Evolutionary conservation across 2,888 invertebrate genomes (phyloP).

Genomic region (Tethea ocularis): DNA sequence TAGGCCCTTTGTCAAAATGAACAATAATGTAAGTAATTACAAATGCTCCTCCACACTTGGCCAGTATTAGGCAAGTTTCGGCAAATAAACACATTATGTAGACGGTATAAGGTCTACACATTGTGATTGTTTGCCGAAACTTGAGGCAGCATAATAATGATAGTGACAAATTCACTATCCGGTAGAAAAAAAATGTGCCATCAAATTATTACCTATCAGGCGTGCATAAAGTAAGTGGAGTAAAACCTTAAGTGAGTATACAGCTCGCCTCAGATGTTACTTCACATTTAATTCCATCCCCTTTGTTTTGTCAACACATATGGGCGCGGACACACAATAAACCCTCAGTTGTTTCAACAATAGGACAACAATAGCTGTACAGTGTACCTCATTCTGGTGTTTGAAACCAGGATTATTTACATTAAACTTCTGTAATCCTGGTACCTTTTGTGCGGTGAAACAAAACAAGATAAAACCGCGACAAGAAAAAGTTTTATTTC

Average conservation of each 20-base stretch:
- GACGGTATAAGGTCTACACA: too few species aligned
- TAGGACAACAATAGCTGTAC: not conserved
- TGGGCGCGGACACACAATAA: not conserved
- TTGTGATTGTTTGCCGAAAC: too few species aligned
- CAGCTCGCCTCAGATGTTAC: not conserved
- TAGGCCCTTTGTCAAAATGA: too few species aligned
- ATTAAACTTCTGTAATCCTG: constrained; percentile 26
- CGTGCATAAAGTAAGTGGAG: not conserved
- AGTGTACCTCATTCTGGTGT: not conserved
- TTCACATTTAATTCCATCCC: not conserved
- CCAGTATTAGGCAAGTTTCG: too few species aligned
- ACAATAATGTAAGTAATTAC: too few species aligned
- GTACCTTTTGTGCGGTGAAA: constrained; percentile 13
- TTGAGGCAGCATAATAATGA: too few species aligned
- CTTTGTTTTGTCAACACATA: constrained; percentile 1
- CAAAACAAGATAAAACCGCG: not conserved
- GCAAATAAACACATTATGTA: too few species aligned
- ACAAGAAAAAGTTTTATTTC: not conserved
- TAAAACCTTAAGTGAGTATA: not conserved
- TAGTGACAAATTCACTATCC: too few species aligned
- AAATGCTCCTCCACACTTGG: too few species aligned
- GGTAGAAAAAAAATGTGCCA: too few species aligned
- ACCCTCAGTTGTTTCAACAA: not conserved
- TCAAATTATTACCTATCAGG: not conserved
- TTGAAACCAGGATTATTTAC: not conserved